Conservation (phyloP, 2,888 invertebrate genomes). For the Metellina segmentata region DNA sequence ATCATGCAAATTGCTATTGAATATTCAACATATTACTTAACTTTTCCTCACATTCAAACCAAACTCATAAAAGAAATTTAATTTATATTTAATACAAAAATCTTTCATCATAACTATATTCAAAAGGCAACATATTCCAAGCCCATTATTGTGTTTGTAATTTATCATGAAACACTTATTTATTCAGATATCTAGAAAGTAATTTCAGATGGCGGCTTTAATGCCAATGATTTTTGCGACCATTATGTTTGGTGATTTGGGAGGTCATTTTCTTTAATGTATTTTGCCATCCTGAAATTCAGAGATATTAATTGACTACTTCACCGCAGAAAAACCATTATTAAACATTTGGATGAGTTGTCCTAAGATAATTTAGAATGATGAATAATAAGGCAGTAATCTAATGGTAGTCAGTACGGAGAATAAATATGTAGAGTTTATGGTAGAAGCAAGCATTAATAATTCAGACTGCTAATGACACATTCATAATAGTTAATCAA, state of each 20-base stretch:
- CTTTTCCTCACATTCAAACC: too few species aligned
- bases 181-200: not conserved
- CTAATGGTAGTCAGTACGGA: too few species aligned
- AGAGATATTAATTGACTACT: not conserved
- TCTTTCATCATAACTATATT: too few species aligned
- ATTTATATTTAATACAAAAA: too few species aligned
- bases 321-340: not conserved
- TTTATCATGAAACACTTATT: not conserved
- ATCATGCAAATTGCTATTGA: too few species aligned
- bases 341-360: not conserved
- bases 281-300: not conserved
- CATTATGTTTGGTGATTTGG: not conserved
- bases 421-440: not conserved
- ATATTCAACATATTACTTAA: too few species aligned
- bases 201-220: not conserved
- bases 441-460: not conserved
- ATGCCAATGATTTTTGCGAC: not conserved
- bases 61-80: too few species aligned
- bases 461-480: not conserved
- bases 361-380: not conserved
- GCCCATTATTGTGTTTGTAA: not conserved
- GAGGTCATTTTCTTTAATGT: not conserved
- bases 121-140: too few species aligned
- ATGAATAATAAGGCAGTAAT: not conserved
- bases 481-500: too few species aligned